phyloP scores from a whole-genome alignment of 2,888 invertebrate species.

The Cataglyphis cursor region DNA sequence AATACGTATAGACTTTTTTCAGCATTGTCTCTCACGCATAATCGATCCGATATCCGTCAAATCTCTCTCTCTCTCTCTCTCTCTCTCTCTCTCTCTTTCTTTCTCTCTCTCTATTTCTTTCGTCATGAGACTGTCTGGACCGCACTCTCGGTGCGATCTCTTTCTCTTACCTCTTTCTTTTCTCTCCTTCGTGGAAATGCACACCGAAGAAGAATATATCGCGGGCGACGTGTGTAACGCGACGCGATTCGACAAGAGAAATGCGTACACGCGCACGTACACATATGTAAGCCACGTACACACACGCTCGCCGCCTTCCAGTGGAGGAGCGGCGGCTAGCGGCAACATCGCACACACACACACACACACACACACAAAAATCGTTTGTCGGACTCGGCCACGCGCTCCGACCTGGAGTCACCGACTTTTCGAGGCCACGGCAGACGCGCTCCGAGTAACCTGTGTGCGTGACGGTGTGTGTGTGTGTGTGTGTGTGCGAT shows the following conservation, averaged over 20 bases:
- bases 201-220: constrained; percentile 65
- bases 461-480: neutral
- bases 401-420: constrained; percentile 81
- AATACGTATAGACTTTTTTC: neutral
- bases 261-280: constrained; percentile 26
- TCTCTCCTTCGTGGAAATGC: constrained; percentile 36
- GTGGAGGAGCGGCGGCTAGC: constrained; percentile 60
- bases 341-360: constrained; percentile 80
- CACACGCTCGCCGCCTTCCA: constrained; percentile 23
- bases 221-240: constrained; percentile 67
- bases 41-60: neutral
- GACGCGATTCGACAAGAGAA: constrained; percentile 68
- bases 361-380: neutral
- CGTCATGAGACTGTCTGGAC: neutral
- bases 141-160: too few species aligned
- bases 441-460: constrained; percentile 19
- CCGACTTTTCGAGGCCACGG: constrained; percentile 87
- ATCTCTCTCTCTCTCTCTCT: neutral
- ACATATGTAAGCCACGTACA: neutral
- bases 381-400: constrained; percentile 73
- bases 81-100: too few species aligned
- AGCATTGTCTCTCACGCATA: neutral
- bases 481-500: too few species aligned
- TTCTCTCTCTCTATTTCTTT: too few species aligned
- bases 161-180: neutral